Base-by-base conservation (phyloP, 2,888 invertebrate species). In the Eupithecia vulgata region DNA sequence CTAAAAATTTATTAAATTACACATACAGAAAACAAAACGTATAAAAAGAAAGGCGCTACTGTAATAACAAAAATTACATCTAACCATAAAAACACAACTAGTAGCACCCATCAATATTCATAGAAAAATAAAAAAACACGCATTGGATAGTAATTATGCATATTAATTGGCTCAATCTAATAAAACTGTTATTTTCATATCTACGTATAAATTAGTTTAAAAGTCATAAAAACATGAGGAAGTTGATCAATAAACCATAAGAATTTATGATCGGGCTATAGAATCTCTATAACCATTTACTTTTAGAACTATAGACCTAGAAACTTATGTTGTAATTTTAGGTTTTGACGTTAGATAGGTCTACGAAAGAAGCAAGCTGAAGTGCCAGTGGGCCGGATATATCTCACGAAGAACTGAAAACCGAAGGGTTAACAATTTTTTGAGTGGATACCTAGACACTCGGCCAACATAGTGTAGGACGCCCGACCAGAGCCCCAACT, bases 71-170 rank as follows among this genome's bases (percentile, higher is more conserved):
- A 73, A 76, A 67, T 64, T 74, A 74, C 64, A 69, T 64, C 57
- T n/a, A 59, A 67, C 69, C 64, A 77, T 75, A 76, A 76, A 74
- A 77, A 73, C 68, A 37, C 52, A 72, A 79, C 80, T 78, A 79
- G 81, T 82, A 83, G 80, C 80, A 6, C 66, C 67, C 70, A 80
- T 86, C 78, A 85, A 84, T 85, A 85, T 86, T 86, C 85, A 85
- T 85, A 80, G 84, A 80, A 82, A 82, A 80, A 79, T 57, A 81
- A 80, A 79, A n/a, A 78, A 79, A 80, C 79, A 78, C 76, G 62
- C 45, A 68, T 59, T 67, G 7, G 62, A 61, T 75, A 68, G 72
- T 76, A 74, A 78, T 76, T 77, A 72, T 75, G 61, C 61, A 69
- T 73, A 77, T 75, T 75, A 74, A 79, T 75, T 72, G 75, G 70